Percentiles rank a stretch among this genome's conserved stretches.
Evolutionary conservation across 2,113 vertebrate genomes (phyloP).

Genomic region (Aythya baeri): DNA sequence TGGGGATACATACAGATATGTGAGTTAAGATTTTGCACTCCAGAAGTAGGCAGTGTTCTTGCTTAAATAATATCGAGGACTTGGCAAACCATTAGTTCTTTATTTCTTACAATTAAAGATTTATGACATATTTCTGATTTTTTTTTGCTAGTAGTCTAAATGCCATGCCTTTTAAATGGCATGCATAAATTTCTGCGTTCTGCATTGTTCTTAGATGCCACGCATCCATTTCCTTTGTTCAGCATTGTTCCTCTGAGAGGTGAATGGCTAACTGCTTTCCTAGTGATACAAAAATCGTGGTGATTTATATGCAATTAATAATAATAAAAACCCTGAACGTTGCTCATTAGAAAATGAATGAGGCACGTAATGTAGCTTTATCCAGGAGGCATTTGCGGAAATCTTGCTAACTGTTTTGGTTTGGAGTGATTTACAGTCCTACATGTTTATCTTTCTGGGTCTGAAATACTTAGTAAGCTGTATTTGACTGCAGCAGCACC

Average conservation of each 20-base stretch:
- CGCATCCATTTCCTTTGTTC: constrained; percentile 34
- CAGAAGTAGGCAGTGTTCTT: constrained; percentile 8
- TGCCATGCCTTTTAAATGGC: constrained; percentile 49
- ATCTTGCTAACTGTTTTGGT: background rate
- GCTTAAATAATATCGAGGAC: constrained; percentile 50
- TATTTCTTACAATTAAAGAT: constrained; percentile 39
- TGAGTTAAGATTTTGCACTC: constrained; percentile 23
- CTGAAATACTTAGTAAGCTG: constrained; percentile 35
- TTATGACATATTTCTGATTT: constrained; percentile 36
- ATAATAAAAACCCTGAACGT: constrained; percentile 38
- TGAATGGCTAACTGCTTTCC: constrained; percentile 61
- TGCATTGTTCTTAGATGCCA: constrained; percentile 28
- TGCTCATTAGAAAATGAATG: constrained; percentile 54
- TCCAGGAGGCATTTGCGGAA: constrained; percentile 35
- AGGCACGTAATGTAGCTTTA: constrained; percentile 29
- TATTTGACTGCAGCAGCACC: background rate
- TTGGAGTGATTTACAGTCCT: constrained; percentile 36
- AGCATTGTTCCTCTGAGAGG: constrained; percentile 50
- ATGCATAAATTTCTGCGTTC: constrained; percentile 66
- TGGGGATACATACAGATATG: background rate
- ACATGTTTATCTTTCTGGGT: background rate
- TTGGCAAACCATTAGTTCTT: constrained; percentile 36
- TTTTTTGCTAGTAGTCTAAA: constrained; percentile 30
- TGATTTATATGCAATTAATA: constrained; percentile 73
- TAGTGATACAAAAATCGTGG: constrained; percentile 56